Evolutionary conservation across 2,797 vertebrate genomes (phyloP).

Genomic region (Spondyliosoma cantharus): DNA sequence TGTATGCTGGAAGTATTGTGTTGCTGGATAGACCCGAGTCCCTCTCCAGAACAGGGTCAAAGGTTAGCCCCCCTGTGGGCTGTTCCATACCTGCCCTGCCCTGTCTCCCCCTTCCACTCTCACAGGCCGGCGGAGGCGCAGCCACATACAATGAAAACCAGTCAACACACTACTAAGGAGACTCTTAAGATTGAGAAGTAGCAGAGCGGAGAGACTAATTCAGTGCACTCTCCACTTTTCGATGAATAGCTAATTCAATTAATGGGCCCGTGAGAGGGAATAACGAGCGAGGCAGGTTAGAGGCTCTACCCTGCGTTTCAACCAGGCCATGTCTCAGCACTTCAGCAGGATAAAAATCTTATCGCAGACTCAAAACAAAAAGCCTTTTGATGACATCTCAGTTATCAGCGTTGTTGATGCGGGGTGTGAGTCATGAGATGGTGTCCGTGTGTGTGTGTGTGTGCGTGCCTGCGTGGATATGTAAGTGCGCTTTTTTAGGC

Average conservation of each 20-base stretch:
- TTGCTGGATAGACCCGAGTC: constrained; percentile 78
- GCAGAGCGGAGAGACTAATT: constrained; percentile 78
- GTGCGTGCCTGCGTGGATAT: constrained; percentile 31
- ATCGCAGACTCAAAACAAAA: constrained; percentile 69
- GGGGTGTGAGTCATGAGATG: constrained; percentile 61
- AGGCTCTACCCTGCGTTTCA: constrained; percentile 43
- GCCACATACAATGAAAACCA: constrained; percentile 68
- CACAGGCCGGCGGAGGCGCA: constrained; percentile 48
- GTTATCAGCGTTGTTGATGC: constrained; percentile 71
- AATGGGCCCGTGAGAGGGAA: constrained; percentile 64
- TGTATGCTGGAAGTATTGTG: constrained; percentile 89
- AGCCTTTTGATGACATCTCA: constrained; percentile 70
- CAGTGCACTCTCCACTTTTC: constrained; percentile 68
- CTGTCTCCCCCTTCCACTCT: constrained; percentile 60
- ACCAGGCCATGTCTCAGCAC: constrained; percentile 64
- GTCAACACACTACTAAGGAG: constrained; percentile 70
- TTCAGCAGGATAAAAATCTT: constrained; percentile 71
- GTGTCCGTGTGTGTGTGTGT: constrained; percentile 28
- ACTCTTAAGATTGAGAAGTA: constrained; percentile 77
- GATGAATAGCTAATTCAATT: constrained; percentile 79
- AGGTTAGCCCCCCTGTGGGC: constrained; percentile 86
- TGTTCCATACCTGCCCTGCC: constrained; percentile 86
- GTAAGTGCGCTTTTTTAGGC: constrained; percentile 35
- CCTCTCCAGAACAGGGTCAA: constrained; percentile 83
- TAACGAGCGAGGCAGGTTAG: constrained; percentile 57